Evolutionary conservation across 2,888 invertebrate species (phyloP), one percentile per base, ranked within the genome.

Genomic region (Acrobasis consociella): DNA sequence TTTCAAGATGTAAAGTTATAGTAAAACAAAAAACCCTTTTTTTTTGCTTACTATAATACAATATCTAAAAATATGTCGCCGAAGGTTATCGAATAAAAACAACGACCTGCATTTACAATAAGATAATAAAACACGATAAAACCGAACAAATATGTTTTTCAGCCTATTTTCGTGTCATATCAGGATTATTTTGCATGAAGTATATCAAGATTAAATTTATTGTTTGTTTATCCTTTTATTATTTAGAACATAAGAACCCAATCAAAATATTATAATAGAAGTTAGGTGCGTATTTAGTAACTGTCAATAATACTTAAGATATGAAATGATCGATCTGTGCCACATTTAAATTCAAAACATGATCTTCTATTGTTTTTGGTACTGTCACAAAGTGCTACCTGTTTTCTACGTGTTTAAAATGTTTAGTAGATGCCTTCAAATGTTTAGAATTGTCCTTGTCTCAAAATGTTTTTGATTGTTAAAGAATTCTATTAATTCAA

Each of bases 61-160:
- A n/a, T n/a, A n/a, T n/a, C n/a, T 22, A 22, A 22, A 55, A 15
- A 39, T 37, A 39, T 31, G 16, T 16, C 13, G 37, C 7, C 37
- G 49, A 37, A 38, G 59, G 51, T 60, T 60, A 60, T 60, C 59
- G 59, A 10, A 13, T 13, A 17, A 56, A 56, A 60, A 60, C 50
- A 37, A 50, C 51, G 60, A 15, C 17, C 51, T 39, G 60, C 39
- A 60, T 60, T 17, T 42, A 60, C 51, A 51, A 9, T 51, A 17
- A 53, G 51, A 60, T 51, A 17, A 55, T 37, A 15, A 38, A 42
- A 42, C 2, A 16, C 22, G 42, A 56, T 56, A 56, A 56, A 42
- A 56, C 11, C n/a, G 42, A 42, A 56, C 42, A 56, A 56, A 56
- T 56, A 56, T 56, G 42, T 56, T 56, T 56, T 56, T 56, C 42